These are phyloP conservation scores for Tiaroga cobitis DNA, from an alignment of 2,797 vertebrate genomes.

Conservation along the genomic window DNA sequence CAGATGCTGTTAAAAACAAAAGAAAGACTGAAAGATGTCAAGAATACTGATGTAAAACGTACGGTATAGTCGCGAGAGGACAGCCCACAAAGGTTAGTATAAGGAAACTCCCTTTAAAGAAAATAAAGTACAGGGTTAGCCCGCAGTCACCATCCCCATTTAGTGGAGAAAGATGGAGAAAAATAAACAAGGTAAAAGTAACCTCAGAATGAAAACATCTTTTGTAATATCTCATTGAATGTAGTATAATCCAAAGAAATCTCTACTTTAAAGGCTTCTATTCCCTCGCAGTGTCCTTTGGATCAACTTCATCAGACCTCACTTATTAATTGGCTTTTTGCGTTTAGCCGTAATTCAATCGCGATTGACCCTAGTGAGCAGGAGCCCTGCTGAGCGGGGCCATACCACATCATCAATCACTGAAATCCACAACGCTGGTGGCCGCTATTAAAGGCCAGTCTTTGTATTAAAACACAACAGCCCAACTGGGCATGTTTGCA, in stretches of 20 bases:
- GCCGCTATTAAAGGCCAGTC: conserved; percentile 53
- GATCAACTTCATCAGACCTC: conserved; percentile 60
- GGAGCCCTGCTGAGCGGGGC: conserved; percentile 85
- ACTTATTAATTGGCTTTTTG: conserved; percentile 85
- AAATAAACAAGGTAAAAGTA: conserved; percentile 49
- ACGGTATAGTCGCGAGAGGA: background rate
- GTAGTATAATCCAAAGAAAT: conserved; percentile 23
- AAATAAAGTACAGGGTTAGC: conserved; percentile 36
- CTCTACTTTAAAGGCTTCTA: conserved; percentile 17
- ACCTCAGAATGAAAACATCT: conserved; percentile 47
- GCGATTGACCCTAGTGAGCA: conserved; percentile 85
- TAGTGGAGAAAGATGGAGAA: conserved; percentile 11
- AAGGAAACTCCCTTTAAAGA: conserved; percentile 35
- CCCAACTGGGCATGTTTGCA: conserved; percentile 42
- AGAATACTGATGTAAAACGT: background rate
- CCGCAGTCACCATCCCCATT: conserved; percentile 23
- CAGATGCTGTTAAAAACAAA: conserved; percentile 9
- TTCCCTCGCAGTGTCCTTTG: conserved; percentile 45
- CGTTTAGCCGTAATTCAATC: conserved; percentile 88
- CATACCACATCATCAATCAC: conserved; percentile 89
- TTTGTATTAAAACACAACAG: conserved; percentile 50
- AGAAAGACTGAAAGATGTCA: background rate
- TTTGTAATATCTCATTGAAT: conserved; percentile 37
- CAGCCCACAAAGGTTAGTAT: conserved; percentile 17
- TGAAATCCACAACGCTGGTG: conserved; percentile 71